phyloP scores from a whole-genome alignment of 2,888 invertebrate species.

The Eustalomyia histrio region DNA sequence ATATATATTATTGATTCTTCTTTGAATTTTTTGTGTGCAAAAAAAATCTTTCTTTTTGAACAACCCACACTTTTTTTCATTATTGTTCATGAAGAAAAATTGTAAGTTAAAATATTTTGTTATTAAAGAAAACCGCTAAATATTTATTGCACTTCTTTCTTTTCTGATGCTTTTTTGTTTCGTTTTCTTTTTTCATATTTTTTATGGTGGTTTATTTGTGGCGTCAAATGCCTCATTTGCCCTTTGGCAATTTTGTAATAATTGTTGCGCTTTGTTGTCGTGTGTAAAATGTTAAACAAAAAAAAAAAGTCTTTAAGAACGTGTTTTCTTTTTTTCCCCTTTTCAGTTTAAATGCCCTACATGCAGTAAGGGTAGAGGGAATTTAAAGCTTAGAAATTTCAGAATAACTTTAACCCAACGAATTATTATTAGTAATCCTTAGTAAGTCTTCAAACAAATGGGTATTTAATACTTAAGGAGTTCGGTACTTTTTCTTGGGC shows the following conservation, averaged over 20 bases:
- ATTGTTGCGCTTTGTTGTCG: constrained; percentile 63
- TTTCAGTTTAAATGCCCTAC: neutral
- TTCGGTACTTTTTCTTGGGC: no score
- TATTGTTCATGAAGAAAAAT: neutral
- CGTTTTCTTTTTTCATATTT: neutral
- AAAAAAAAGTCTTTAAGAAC: constrained; percentile 46
- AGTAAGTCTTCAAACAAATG: no score
- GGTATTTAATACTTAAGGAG: no score
- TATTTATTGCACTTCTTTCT: neutral
- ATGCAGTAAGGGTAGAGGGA: neutral
- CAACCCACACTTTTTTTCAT: neutral
- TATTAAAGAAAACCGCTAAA: neutral
- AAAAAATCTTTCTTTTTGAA: constrained; percentile 10
- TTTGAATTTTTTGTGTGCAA: neutral
- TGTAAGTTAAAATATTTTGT: neutral
- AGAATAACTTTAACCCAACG: no score
- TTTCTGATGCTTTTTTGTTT: neutral
- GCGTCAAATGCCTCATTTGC: constrained; percentile 65
- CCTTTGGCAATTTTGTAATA: constrained; percentile 61
- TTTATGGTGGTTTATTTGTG: constrained; percentile 35
- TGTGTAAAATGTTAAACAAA: constrained; percentile 48
- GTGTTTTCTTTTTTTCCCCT: constrained; percentile 40
- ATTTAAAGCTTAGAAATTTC: no score
- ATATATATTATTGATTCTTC: neutral
- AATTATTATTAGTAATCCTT: no score